Evolutionary conservation across 2,113 vertebrate genomes (phyloP).

Genomic region (Aspiorhynchus laticeps): DNA sequence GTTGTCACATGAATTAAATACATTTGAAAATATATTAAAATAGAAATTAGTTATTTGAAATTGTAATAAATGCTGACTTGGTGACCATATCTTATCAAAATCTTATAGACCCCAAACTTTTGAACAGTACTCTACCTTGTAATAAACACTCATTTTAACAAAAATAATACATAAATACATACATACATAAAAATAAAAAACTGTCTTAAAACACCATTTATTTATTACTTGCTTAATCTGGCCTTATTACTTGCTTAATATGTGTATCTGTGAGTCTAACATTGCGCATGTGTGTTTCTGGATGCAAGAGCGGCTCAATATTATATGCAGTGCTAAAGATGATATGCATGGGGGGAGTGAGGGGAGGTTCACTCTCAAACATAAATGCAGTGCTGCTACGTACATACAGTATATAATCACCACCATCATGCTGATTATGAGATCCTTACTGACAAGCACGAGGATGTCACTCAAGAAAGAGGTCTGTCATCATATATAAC

Average conservation of each 20-base stretch:
- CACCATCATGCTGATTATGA: slow-evolving; percentile 21
- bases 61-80: not conserved
- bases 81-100: not conserved
- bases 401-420: slow-evolving; percentile 28
- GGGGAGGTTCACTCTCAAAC: not conserved
- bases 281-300: not conserved
- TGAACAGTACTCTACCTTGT: not conserved
- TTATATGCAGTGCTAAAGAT: not conserved
- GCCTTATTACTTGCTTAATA: not conserved
- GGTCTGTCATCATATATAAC: slow-evolving; percentile 15
- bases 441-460: slow-evolving; percentile 20
- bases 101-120: not conserved
- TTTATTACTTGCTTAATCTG: not conserved
- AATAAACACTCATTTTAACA: not conserved
- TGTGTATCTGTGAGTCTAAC: not conserved
- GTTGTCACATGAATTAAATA: not conserved
- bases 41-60: not conserved
- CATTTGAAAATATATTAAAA: not conserved
- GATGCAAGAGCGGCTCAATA: not conserved
- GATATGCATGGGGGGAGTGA: not conserved
- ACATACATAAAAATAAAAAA: too few species aligned
- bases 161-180: too few species aligned
- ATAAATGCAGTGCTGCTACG: not conserved
- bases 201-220: not conserved
- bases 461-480: slow-evolving; percentile 42